A percentile compares a stretch with the other conserved stretches of the same genome.
phyloP scores from a whole-genome alignment of 2,797 vertebrate species.

The Okamejei kenojei region DNA sequence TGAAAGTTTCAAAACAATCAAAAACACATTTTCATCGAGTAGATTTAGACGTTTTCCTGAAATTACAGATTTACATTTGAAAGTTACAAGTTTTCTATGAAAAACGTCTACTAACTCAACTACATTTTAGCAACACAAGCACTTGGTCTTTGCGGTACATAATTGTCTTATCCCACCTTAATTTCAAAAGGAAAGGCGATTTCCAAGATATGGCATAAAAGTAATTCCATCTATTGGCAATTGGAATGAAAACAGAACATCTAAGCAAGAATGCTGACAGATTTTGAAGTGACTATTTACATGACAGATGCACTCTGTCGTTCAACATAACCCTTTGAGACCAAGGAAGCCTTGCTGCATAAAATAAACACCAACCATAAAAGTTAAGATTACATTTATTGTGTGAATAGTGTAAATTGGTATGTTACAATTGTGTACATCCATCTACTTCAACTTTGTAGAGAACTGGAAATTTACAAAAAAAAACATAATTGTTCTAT shows the following conservation, averaged over 20 bases:
- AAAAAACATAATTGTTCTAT: background rate
- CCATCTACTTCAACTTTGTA: conserved; percentile 14
- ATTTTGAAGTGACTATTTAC: conserved; percentile 36
- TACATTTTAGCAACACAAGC: conserved; percentile 26
- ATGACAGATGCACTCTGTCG: conserved; percentile 38
- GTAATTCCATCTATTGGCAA: conserved; percentile 22
- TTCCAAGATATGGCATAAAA: conserved; percentile 25
- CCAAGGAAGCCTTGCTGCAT: conserved; percentile 1
- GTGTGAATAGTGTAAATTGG: conserved; percentile 7
- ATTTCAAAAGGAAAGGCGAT: conserved; percentile 7
- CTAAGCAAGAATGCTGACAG: conserved; percentile 30
- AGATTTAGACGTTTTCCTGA: conserved; percentile 29
- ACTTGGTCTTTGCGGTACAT: conserved; percentile 18
- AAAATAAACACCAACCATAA: background rate
- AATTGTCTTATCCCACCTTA: conserved; percentile 28
- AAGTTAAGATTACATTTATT: conserved; percentile 32
- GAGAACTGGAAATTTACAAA: conserved; percentile 32
- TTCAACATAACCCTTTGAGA: conserved; percentile 36
- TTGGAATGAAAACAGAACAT: conserved; percentile 35
- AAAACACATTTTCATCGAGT: conserved; percentile 31
- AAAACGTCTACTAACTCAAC: conserved; percentile 31
- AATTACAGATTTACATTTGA: conserved; percentile 33
- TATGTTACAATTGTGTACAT: conserved; percentile 23
- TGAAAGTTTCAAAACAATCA: conserved; percentile 18
- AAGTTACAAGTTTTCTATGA: conserved; percentile 32